phyloP scores from a whole-genome alignment of 1,140 invertebrate genomes.

The Mycetomoellerius zeteki region DNA sequence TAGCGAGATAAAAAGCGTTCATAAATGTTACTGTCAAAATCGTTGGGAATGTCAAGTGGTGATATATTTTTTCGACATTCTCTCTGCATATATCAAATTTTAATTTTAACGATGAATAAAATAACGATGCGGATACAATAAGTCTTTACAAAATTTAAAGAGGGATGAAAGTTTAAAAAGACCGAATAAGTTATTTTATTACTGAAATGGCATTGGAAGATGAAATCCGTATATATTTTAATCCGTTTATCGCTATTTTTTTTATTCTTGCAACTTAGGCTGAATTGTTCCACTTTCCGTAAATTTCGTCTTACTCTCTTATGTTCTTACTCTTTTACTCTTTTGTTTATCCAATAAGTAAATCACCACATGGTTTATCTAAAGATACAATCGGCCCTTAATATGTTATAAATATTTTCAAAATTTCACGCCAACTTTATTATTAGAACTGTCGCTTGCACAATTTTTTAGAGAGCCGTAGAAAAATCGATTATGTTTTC shows the following conservation, averaged over 20 bases:
- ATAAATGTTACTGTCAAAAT: constrained; percentile 25
- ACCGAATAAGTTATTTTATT: not conserved
- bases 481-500: constrained; percentile 57
- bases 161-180: not conserved
- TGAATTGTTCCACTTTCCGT: too few relatives aligned
- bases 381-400: too few relatives aligned
- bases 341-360: too few relatives aligned
- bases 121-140: not conserved
- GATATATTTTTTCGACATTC: constrained; percentile 17
- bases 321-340: too few relatives aligned
- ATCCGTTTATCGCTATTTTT: not conserved
- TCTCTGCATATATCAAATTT: constrained; percentile 8
- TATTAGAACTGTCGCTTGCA: constrained; percentile 51
- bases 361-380: too few relatives aligned
- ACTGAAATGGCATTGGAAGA: not conserved
- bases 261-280: not conserved
- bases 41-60: not conserved
- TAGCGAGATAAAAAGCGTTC: constrained; percentile 18
- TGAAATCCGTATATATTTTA: not conserved
- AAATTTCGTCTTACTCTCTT: too few relatives aligned
- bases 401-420: not conserved
- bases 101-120: not conserved
- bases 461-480: constrained; percentile 36
- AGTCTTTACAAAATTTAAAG: not conserved
- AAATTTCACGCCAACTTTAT: not conserved